These are phyloP conservation scores for Diploptera punctata DNA, from an alignment of 2,888 invertebrate genomes.

Conservation along the genomic window DNA sequence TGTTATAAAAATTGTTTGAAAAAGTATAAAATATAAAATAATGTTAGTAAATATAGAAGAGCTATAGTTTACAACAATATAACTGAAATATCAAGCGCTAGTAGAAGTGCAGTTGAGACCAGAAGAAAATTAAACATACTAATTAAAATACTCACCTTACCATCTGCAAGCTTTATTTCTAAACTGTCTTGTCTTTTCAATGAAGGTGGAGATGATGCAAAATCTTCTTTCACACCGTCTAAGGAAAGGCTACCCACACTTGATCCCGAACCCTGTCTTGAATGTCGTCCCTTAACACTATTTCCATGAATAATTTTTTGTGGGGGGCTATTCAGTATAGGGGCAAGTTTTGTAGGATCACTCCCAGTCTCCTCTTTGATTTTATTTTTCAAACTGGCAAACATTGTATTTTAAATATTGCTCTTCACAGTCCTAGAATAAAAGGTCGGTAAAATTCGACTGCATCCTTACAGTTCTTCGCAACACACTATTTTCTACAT, in stretches of 20 bases:
- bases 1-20: too few relatives aligned
- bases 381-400: slow-evolving; percentile 87
- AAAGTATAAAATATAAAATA: too few relatives aligned
- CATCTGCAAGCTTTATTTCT: slow-evolving; percentile 54
- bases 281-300: slow-evolving; percentile 56
- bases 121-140: too few relatives aligned
- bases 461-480: too few relatives aligned
- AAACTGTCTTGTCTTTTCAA: slow-evolving; percentile 56
- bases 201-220: slow-evolving; percentile 58
- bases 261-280: slow-evolving; percentile 55
- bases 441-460: too few relatives aligned
- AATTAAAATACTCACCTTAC: too few relatives aligned
- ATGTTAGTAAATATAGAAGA: too few relatives aligned
- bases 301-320: slow-evolving; percentile 55
- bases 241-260: slow-evolving; percentile 50
- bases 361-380: slow-evolving; percentile 89
- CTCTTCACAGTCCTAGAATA: neutral
- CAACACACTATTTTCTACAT: too few relatives aligned
- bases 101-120: too few relatives aligned
- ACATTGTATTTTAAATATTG: slow-evolving; percentile 67
- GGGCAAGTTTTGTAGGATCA: slow-evolving; percentile 64
- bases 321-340: slow-evolving; percentile 39
- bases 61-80: too few relatives aligned
- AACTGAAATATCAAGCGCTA: too few relatives aligned
- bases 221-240: slow-evolving; percentile 54